These are phyloP conservation scores for Euproctis similis DNA, from an alignment of 2,888 invertebrate species.

Conservation along the genomic window DNA sequence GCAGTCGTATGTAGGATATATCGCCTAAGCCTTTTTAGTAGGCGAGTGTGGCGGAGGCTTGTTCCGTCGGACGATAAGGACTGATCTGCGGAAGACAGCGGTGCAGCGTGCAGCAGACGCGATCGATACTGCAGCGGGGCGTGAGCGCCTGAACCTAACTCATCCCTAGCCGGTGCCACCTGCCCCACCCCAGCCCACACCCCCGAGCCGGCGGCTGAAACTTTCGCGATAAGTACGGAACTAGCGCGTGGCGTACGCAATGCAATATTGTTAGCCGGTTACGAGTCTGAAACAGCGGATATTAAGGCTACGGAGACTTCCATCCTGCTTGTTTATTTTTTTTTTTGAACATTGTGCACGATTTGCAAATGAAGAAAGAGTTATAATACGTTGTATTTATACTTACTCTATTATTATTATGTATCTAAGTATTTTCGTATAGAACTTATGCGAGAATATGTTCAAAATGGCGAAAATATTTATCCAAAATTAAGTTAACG, in stretches of 20 bases:
- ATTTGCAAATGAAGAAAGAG: slow-evolving; percentile 59
- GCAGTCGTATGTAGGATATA: slow-evolving; percentile 30
- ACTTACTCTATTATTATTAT: too few relatives aligned
- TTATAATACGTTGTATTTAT: slow-evolving; percentile 56
- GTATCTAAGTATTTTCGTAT: too few relatives aligned
- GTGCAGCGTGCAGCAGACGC: slow-evolving; percentile 68
- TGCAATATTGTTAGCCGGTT: slow-evolving; percentile 75
- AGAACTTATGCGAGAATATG: too few relatives aligned
- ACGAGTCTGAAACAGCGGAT: slow-evolving; percentile 72
- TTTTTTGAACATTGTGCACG: slow-evolving; percentile 58
- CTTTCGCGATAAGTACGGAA: slow-evolving; percentile 74
- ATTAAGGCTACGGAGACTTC: slow-evolving; percentile 66
- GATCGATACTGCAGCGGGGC: slow-evolving; percentile 69
- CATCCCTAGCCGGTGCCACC: slow-evolving; percentile 13
- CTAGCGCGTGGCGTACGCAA: slow-evolving; percentile 75
- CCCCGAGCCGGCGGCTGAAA: slow-evolving; percentile 59
- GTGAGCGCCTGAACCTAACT: slow-evolving; percentile 18
- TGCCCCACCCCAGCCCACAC: slow-evolving; percentile 14
- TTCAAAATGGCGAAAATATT: too few relatives aligned
- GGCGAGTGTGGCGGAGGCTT: slow-evolving; percentile 39
- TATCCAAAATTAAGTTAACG: too few relatives aligned
- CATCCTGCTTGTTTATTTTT: slow-evolving; percentile 63
- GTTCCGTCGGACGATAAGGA: slow-evolving; percentile 67
- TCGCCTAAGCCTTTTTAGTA: slow-evolving; percentile 57
- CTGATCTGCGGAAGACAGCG: slow-evolving; percentile 74